phyloP scores from a whole-genome alignment of 2,113 vertebrate genomes.

The Xiphophorus couchianus region DNA sequence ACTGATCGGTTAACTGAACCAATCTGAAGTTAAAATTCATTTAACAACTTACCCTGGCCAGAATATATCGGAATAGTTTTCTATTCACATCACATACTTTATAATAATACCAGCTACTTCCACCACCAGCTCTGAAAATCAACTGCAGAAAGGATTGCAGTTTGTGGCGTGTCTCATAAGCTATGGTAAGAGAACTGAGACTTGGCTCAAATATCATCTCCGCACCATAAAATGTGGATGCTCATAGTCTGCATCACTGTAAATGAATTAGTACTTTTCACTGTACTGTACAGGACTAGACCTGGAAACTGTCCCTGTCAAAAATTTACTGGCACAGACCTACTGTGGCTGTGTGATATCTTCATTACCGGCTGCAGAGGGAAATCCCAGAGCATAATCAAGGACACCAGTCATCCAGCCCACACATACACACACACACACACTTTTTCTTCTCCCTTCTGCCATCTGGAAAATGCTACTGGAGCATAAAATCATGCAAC shows the following conservation, averaged over 20 bases:
- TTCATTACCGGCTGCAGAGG: conserved; percentile 60
- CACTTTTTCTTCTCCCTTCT: conserved; percentile 41
- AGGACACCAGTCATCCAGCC: conserved; percentile 68
- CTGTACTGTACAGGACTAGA: conserved; percentile 32
- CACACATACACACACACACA: conserved; percentile 49
- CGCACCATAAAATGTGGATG: conserved; percentile 11
- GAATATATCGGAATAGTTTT: not conserved
- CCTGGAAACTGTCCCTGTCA: conserved; percentile 40
- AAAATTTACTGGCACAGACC: conserved; percentile 41
- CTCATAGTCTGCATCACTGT: conserved; percentile 33
- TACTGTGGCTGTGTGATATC: conserved; percentile 46
- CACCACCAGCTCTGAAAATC: conserved; percentile 30
- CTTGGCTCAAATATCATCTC: conserved; percentile 34
- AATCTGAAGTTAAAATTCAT: not conserved
- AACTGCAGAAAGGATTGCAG: conserved; percentile 21
- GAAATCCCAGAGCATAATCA: conserved; percentile 66
- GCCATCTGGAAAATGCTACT: conserved; percentile 63
- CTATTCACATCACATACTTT: conserved; percentile 20
- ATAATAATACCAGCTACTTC: conserved; percentile 16
- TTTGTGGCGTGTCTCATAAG: conserved; percentile 28
- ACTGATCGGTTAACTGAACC: not conserved
- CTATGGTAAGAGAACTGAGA: conserved; percentile 20
- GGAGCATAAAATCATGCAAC: conserved; percentile 62
- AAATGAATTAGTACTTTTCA: conserved; percentile 22
- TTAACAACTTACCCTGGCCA: not conserved